These are phyloP conservation scores for Oreotrochilus melanogaster DNA, from an alignment of 2,113 vertebrate species.

Conservation along the genomic window DNA sequence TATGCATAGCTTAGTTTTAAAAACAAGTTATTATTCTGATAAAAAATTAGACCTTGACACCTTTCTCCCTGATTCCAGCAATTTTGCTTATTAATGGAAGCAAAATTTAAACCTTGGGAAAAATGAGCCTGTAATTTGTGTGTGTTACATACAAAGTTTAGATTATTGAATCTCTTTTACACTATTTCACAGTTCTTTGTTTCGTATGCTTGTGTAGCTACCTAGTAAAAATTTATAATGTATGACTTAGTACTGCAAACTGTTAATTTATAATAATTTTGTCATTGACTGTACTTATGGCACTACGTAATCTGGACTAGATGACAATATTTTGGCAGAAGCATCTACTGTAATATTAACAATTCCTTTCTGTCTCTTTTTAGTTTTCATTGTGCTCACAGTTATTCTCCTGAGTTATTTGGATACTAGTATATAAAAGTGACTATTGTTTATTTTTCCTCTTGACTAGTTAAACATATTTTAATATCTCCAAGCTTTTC, in stretches of 20 bases:
- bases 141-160: background rate
- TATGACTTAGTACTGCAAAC: constrained; percentile 57
- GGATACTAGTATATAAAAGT: constrained; percentile 44
- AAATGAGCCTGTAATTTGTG: constrained; percentile 29
- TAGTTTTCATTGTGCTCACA: constrained; percentile 63
- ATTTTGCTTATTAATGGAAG: background rate
- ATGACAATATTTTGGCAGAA: constrained; percentile 68
- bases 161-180: constrained; percentile 36
- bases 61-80: background rate
- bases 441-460: constrained; percentile 46
- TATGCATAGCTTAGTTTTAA: background rate
- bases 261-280: constrained; percentile 74
- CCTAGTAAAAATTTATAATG: constrained; percentile 62
- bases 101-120: background rate
- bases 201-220: constrained; percentile 26
- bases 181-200: constrained; percentile 46
- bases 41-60: background rate
- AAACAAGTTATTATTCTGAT: background rate
- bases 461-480: constrained; percentile 37
- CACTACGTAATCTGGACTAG: constrained; percentile 33
- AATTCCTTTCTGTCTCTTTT: constrained; percentile 44
- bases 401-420: constrained; percentile 48
- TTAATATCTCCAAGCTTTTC: constrained; percentile 48
- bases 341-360: constrained; percentile 66
- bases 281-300: constrained; percentile 62